These are phyloP conservation scores for Synanthedon formicaeformis DNA, from an alignment of 2,888 invertebrate species.

Conservation along the genomic window DNA sequence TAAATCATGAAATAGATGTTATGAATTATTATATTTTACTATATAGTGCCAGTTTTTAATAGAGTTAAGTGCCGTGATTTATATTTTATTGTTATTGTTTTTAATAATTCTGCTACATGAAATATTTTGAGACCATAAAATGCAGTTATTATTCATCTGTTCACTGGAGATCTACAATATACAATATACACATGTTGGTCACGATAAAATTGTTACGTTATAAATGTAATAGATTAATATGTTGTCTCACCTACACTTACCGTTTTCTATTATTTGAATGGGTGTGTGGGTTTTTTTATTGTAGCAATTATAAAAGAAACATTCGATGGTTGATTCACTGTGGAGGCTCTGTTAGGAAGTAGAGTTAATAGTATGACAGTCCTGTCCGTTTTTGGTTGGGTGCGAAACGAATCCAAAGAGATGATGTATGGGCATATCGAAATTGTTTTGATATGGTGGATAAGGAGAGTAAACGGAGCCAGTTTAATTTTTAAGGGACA, in stretches of 20 bases:
- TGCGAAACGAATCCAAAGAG: constrained; percentile 51
- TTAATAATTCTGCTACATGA: constrained; percentile 31
- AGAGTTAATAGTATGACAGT: constrained; percentile 40
- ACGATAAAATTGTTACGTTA: constrained; percentile 55
- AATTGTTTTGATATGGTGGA: constrained; percentile 60
- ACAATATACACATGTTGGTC: constrained; percentile 50
- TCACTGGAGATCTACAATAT: constrained; percentile 31
- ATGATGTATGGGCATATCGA: constrained; percentile 25
- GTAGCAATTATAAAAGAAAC: constrained; percentile 29
- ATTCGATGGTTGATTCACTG: constrained; percentile 40
- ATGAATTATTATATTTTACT: no score
- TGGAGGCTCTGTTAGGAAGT: constrained; percentile 46
- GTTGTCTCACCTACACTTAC: constrained; percentile 40
- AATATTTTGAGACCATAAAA: constrained; percentile 36
- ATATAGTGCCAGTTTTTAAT: constrained; percentile 35
- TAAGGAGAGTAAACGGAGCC: constrained; percentile 56
- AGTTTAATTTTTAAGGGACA: constrained; percentile 66
- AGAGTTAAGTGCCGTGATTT: constrained; percentile 23
- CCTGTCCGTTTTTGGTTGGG: constrained; percentile 29
- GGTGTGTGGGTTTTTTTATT: constrained; percentile 45
- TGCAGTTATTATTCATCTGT: constrained; percentile 55
- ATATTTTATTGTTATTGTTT: constrained; percentile 60
- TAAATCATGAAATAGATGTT: no score
- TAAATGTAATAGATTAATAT: constrained; percentile 58
- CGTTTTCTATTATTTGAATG: constrained; percentile 34